Evolutionary conservation across 2,888 invertebrate species (phyloP), one percentile per base, ranked within the genome.

Genomic region (Hoplodrina ambigua): DNA sequence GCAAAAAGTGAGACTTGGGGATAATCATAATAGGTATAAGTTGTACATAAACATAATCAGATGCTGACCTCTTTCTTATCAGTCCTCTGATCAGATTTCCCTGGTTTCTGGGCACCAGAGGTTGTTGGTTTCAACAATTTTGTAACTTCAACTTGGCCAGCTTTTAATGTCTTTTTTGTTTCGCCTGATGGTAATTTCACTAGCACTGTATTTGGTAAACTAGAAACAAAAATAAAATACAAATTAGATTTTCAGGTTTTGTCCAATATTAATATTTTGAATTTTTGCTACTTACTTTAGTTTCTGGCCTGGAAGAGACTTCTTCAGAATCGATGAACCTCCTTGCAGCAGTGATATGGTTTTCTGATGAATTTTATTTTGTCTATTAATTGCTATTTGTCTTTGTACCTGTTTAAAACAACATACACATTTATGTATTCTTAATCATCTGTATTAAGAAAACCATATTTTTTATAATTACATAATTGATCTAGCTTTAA

Each of bases 261-360:
- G 19, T 11, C 3, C 33, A 50, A 64, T 37, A 30, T 20, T 2
- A 20, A 46, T 15, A 53, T 44, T 33, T 52, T 6, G 37, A 44
- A 70, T 11, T 8, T 53, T 17, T 25, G 17, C 13, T 65, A 89
- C 92, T 83, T 91, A 96, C 96, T 96, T 95, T 49, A 96, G 82
- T 87, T 96, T 96, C 64, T 95, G 94, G 44, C 92, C 93, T 57
- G 93, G 84, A 17, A 87, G 86, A 65, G 92, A 89, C 82, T 96
- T 96, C 87, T 96, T 96, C 69, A 96, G 88, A 76, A 96, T 82
- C 37, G 96, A 96, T 54, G 96, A 96, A 76, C 97, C 97, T 66
- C 97, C 97, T 94, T 97, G 97, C 66, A 98, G 92, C 57, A 98
- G 91, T 54, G 97, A 97, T 82, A 98, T 94, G 55, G 98, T 97